phyloP scores from a whole-genome alignment of 2,888 invertebrate species.

The Netelia fuscicornis region DNA sequence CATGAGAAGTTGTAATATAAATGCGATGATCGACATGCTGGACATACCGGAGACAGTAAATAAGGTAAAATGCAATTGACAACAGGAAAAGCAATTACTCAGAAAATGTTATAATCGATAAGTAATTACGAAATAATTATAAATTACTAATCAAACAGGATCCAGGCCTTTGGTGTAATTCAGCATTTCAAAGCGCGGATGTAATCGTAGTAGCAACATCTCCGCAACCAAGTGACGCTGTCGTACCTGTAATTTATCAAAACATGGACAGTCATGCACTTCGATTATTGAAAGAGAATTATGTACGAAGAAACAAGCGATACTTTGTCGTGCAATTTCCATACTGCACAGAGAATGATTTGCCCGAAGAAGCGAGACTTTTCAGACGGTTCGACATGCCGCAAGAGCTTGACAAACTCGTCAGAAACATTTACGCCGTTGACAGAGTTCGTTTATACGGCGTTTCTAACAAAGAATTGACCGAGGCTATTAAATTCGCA shows the following conservation, averaged over 20 bases:
- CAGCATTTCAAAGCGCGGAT: conserved; percentile 79
- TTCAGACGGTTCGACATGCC: conserved; percentile 79
- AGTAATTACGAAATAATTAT: too few species aligned
- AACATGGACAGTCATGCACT: conserved; percentile 79
- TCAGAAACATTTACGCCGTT: conserved; percentile 77
- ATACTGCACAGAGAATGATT: conserved; percentile 79
- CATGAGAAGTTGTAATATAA: conserved; percentile 79
- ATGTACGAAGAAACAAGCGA: conserved; percentile 75
- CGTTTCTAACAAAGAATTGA: conserved; percentile 74
- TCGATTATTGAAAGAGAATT: conserved; percentile 78
- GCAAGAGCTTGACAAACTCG: conserved; percentile 79
- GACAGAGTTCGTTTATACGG: conserved; percentile 73
- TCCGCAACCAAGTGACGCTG: conserved; percentile 73
- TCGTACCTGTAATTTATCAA: conserved; percentile 76
- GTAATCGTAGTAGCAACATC: conserved; percentile 80
- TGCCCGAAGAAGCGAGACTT: conserved; percentile 80
- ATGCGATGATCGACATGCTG: conserved; percentile 81
- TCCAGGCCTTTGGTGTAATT: conserved; percentile 81
- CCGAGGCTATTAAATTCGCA: conserved; percentile 78
- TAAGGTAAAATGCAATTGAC: conserved; percentile 75
- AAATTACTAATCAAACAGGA: conserved; percentile 74
- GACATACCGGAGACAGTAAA: conserved; percentile 77
- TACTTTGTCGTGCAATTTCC: conserved; percentile 81
- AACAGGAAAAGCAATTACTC: too few species aligned
- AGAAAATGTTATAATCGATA: too few species aligned